Base-by-base conservation (phyloP, 1,140 invertebrate genomes). In the Cyrtorhinus lividipennis region DNA sequence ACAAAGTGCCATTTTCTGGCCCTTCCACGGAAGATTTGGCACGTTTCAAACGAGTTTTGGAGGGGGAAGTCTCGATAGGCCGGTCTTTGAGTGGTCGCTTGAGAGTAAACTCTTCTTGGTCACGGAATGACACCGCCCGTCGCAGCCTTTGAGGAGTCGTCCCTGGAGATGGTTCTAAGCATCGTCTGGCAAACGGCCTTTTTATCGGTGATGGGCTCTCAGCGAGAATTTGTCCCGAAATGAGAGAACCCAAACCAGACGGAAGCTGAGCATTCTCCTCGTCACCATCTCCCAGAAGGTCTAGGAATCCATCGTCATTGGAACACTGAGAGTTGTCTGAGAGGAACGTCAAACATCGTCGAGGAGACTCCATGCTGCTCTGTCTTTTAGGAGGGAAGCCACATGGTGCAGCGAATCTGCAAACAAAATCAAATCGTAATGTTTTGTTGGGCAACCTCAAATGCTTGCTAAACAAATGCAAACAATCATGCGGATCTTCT, bases 391-490 rank as follows among this genome's bases (percentile, higher is more conserved):
- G 78, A 0, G 78, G 77, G 2, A 79, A 70, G 1, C 75, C 76
- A 30, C 74, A 67, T 3, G 79, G 81, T 62, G 79, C 77, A 0
- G 71, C 75, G 66, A 81, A 81, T 56, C 73, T 74, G 64, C 76
- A 69, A 65, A 24, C 60, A 63, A 57, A 56, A 56, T 53, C n/a
- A n/a, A n/a, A n/a, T n/a, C n/a, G n/a, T n/a, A n/a, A n/a, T n/a
- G n/a, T n/a, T n/a, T n/a, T n/a, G n/a, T n/a, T n/a, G n/a, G n/a
- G n/a, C n/a, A n/a, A n/a, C n/a, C n/a, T n/a, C n/a, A n/a, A n/a
- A n/a, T n/a, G n/a, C n/a, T n/a, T n/a, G n/a, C n/a, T n/a, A n/a
- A n/a, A n/a, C n/a, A n/a, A n/a, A n/a, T n/a, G n/a, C n/a, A n/a
- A n/a, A n/a, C n/a, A n/a, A n/a, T n/a, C n/a, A n/a, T n/a, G n/a